Percentiles rank a stretch among this genome's conserved stretches.
Conservation (phyloP, 2,888 invertebrate species). For the Hermaeophaga mercurialis region DNA sequence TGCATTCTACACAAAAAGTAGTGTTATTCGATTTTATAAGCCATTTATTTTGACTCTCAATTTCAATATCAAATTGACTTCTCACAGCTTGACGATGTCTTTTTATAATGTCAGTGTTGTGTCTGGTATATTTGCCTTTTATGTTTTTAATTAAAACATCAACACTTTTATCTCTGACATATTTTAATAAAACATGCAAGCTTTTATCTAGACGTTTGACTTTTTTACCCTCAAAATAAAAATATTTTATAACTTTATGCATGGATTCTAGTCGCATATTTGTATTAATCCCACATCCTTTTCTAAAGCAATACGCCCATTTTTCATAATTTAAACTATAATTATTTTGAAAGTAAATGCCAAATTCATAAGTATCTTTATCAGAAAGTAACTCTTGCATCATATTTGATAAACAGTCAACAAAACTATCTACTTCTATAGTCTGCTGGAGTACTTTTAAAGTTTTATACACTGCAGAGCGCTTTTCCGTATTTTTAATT, state of each 20-base stretch:
- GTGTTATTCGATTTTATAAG: too few relatives aligned
- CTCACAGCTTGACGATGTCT: neutral
- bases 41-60: too few relatives aligned
- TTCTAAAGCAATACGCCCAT: conserved; percentile 34
- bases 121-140: conserved; percentile 10
- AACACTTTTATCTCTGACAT: conserved; percentile 39
- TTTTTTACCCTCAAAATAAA: conserved; percentile 39
- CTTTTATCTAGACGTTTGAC: conserved; percentile 39
- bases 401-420: conserved; percentile 12
- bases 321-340: conserved; percentile 19
- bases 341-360: conserved; percentile 29
- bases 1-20: too few relatives aligned
- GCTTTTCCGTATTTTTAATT: conserved; percentile 14
- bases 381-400: conserved; percentile 15
- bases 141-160: conserved; percentile 33
- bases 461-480: conserved; percentile 14
- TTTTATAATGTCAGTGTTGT: conserved; percentile 24
- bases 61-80: neutral
- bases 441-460: conserved; percentile 25
- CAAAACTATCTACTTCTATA: conserved; percentile 26
- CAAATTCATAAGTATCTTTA: conserved; percentile 29
- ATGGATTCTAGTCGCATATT: conserved; percentile 31
- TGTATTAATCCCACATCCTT: conserved; percentile 28
- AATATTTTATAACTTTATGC: conserved; percentile 35
- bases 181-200: conserved; percentile 36